Evolutionary conservation across 64 coral and sea anemone genomes (phyloP).

Genomic region (Catalaphyllia jardinei): DNA sequence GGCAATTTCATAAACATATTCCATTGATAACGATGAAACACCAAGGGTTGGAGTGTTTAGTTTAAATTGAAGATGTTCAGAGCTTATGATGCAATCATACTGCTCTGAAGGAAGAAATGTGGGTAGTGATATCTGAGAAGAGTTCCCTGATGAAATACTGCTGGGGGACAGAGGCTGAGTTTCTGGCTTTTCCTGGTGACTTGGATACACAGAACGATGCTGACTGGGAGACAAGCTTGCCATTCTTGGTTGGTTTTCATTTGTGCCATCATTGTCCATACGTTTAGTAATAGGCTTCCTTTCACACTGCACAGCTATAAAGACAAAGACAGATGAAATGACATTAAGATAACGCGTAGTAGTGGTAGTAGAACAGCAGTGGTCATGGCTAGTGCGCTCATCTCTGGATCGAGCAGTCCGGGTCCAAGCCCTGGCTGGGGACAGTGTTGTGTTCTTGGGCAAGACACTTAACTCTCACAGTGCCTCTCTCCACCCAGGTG

Average conservation of each 20-base stretch:
- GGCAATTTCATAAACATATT: slow-evolving; percentile 97
- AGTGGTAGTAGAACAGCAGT: no score
- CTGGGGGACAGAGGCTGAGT: background rate
- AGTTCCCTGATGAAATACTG: background rate
- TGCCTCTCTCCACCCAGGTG: no score
- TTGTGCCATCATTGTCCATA: background rate
- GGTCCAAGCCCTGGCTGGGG: no score
- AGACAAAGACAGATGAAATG: background rate
- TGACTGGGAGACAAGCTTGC: background rate
- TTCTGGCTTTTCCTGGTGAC: background rate
- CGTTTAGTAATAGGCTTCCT: slow-evolving; percentile 63
- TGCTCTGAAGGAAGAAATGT: background rate
- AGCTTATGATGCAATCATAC: slow-evolving; percentile 37
- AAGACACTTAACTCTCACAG: no score
- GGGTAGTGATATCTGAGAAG: background rate
- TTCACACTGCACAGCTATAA: slow-evolving; percentile 95
- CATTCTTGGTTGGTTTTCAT: slow-evolving; percentile 12
- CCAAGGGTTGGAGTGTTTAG: slow-evolving; percentile 72
- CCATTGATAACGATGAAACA: slow-evolving; percentile 85
- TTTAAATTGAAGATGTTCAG: slow-evolving; percentile 81
- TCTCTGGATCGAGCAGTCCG: no score
- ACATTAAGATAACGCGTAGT: no score
- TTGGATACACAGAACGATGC: background rate
- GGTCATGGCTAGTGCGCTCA: no score
- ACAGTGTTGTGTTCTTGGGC: no score